Evolutionary conservation across 2,888 invertebrate genomes (phyloP).

Genomic region (Thera obeliscata): DNA sequence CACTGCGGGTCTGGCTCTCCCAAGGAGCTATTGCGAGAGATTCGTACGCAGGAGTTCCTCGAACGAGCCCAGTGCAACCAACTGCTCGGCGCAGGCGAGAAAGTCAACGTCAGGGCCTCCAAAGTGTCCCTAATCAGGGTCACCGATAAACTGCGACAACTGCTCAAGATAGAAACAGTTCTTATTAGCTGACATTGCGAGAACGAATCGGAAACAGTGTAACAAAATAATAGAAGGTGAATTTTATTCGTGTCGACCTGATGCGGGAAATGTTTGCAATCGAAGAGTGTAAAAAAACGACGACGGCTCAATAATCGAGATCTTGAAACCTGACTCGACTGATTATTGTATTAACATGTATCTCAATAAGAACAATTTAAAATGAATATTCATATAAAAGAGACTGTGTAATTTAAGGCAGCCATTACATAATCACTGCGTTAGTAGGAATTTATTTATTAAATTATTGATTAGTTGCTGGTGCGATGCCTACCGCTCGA

Average conservation of each 20-base stretch:
- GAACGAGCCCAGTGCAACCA: slow-evolving; percentile 92
- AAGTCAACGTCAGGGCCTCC: slow-evolving; percentile 91
- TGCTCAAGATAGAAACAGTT: slow-evolving; percentile 92
- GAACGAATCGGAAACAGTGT: slow-evolving; percentile 12
- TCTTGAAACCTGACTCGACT: slow-evolving; percentile 71
- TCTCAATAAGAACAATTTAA: slow-evolving; percentile 78
- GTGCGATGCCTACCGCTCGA: slow-evolving; percentile 54
- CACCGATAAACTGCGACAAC: slow-evolving; percentile 92
- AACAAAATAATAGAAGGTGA: slow-evolving; percentile 25
- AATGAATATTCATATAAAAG: slow-evolving; percentile 64
- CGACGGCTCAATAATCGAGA: slow-evolving; percentile 69
- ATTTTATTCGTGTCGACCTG: slow-evolving; percentile 20
- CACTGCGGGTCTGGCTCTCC: slow-evolving; percentile 85
- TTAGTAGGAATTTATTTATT: slow-evolving; percentile 34
- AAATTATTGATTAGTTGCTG: slow-evolving; percentile 30
- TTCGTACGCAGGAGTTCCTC: slow-evolving; percentile 91
- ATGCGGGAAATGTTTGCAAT: background rate
- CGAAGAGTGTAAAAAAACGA: slow-evolving; percentile 38
- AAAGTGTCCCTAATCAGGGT: slow-evolving; percentile 93
- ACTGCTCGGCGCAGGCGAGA: slow-evolving; percentile 90
- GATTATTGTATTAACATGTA: slow-evolving; percentile 72
- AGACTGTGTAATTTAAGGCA: slow-evolving; percentile 79
- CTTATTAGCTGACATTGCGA: slow-evolving; percentile 85
- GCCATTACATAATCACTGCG: slow-evolving; percentile 63
- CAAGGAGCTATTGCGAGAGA: slow-evolving; percentile 84